Evolutionary conservation across 1,140 invertebrate species (phyloP), one percentile per base, ranked within the genome.

Genomic region (Luehdorfia chinensis): DNA sequence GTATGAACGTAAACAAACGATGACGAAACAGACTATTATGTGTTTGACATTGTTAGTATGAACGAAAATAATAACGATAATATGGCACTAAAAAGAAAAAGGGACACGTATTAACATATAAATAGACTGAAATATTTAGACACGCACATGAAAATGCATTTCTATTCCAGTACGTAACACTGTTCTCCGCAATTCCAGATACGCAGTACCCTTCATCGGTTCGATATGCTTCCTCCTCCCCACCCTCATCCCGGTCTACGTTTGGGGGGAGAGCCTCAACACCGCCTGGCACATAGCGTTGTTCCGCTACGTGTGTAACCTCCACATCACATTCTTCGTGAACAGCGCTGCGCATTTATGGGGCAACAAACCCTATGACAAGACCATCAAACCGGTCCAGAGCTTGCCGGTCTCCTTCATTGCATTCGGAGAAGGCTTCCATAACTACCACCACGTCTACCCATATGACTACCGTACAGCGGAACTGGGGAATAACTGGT

Each of bases 361-460:
- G 51, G 66, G 66, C 3, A 55, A 48, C 27, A 69, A 60, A 9
- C 66, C 66, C 0, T 69, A 69, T 18, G 62, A 69, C 11, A 52
- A 31, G 9, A 41, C 15, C 7, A 63, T 69, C 5, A 48, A 51
- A 16, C 54, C 66, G 0, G 44, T 19, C 0, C 62, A 65, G 15
- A 59, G 39, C 32, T 12, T 59, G 0, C 0, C 28, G 0, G 55
- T 65, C 0, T 53, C 58, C 0, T 44, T 66, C 1, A 6, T 56
- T 0, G 15, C 56, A 1, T 57, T 59, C 5, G 66, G 66, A 0
- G 66, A 65, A 16, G 65, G 62, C 7, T 68, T 68, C 15, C 57
- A 55, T 6, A 60, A 60, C 12, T 60, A 52, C 36, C 57, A 55
- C 21, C 57, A 59, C 14, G 30, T 27, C 1, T 60, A 47, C 41